phyloP scores from a whole-genome alignment of 2,113 vertebrate species.

The Cyprinodon variegatus region DNA sequence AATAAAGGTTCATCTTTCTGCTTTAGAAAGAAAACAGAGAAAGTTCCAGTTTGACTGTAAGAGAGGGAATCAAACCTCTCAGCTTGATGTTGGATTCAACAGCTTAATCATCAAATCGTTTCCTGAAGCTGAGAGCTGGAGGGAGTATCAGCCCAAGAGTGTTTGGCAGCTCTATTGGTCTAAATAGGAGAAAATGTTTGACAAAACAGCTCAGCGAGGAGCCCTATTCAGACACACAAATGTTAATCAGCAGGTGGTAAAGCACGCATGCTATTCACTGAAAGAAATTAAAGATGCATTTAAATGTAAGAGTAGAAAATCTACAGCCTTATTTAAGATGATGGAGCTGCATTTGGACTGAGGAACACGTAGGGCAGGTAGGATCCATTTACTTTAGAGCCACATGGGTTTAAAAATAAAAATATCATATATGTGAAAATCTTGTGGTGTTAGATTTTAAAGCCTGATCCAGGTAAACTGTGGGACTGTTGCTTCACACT shows the following conservation, averaged over 20 bases:
- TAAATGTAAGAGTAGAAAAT: not conserved
- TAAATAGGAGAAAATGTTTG: not conserved
- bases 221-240: not conserved
- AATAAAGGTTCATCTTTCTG: not conserved
- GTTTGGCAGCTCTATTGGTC: conserved; percentile 14
- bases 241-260: conserved; percentile 6
- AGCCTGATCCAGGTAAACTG: too few relatives aligned
- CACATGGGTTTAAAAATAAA: too few relatives aligned
- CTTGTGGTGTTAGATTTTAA: too few relatives aligned
- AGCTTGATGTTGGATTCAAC: conserved; percentile 27
- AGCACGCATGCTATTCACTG: not conserved
- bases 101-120: conserved; percentile 37
- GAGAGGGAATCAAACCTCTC: conserved; percentile 33
- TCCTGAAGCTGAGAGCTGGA: conserved; percentile 11
- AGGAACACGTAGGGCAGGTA: not conserved
- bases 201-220: not conserved
- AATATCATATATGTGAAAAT: too few relatives aligned
- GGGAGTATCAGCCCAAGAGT: not conserved
- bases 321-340: not conserved
- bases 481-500: too few relatives aligned
- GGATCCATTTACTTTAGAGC: too few relatives aligned
- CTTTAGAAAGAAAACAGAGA: not conserved
- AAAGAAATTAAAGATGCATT: not conserved
- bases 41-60: conserved; percentile 11
- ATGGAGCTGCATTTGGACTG: not conserved